Evolutionary conservation across 2,113 vertebrate species (phyloP).

Genomic region (Ursus arctos): DNA sequence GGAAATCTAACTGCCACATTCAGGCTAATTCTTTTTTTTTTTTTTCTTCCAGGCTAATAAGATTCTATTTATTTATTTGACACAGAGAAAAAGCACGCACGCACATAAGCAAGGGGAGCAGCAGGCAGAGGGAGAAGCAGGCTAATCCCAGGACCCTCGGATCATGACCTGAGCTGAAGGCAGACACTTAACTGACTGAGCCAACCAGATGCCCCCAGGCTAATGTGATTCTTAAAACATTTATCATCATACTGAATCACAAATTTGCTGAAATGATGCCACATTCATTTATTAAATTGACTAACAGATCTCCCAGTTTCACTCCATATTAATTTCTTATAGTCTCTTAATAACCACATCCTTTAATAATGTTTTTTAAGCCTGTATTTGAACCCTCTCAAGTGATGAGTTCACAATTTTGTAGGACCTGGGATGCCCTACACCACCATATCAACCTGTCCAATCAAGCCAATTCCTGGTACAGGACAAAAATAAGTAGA

Average conservation of each 20-base stretch:
- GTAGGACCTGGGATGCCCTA: not conserved
- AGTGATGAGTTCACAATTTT: not conserved
- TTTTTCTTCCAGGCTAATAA: too few species aligned
- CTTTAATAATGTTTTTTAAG: not conserved
- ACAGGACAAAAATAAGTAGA: not conserved
- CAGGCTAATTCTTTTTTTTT: not conserved
- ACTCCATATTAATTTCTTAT: slow-evolving; percentile 21
- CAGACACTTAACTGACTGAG: too few species aligned
- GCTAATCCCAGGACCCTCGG: not conserved
- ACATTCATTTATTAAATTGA: slow-evolving; percentile 16
- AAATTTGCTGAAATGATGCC: slow-evolving; percentile 49
- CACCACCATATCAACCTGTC: not conserved
- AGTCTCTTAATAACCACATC: slow-evolving; percentile 44
- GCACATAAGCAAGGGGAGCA: not conserved
- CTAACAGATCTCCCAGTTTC: not conserved
- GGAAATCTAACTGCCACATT: not conserved
- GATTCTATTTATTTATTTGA: not conserved
- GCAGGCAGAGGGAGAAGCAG: not conserved
- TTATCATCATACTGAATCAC: not conserved
- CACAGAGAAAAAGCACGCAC: not conserved
- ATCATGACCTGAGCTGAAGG: too few species aligned
- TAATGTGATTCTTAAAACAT: not conserved
- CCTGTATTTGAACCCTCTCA: slow-evolving; percentile 29
- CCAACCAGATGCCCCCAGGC: not conserved
- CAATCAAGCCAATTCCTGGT: slow-evolving; percentile 45